A percentile compares a stretch with the other conserved stretches of the same genome.
Conservation (phyloP, 1,140 invertebrate genomes). For the Aphis gossypii region DNA sequence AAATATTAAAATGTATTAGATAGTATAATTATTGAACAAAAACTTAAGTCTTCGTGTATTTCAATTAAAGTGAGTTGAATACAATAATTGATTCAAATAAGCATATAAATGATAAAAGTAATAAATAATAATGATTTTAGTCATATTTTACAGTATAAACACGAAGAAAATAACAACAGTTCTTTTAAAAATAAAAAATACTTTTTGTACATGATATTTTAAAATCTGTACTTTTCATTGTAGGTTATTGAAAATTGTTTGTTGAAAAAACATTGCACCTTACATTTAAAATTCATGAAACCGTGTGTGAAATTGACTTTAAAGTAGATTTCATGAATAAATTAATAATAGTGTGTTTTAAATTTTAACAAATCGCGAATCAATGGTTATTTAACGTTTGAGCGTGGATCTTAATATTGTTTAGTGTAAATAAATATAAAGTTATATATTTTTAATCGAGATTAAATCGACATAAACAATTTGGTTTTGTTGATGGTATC, state of each 20-base stretch:
- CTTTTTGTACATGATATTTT: not conserved
- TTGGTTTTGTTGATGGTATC: not conserved
- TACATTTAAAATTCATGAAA: not conserved
- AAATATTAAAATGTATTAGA: not conserved
- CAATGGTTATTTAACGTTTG: not conserved
- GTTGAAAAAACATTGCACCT: not conserved
- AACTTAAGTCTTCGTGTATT: not conserved
- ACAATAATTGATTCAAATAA: not conserved
- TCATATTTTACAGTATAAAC: not conserved
- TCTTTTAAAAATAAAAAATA: not conserved
- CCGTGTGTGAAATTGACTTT: not conserved
- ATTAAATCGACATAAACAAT: not conserved
- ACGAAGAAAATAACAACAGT: not conserved
- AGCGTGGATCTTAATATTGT: not conserved
- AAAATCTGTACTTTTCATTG: not conserved
- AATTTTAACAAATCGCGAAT: not conserved
- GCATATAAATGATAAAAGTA: not conserved
- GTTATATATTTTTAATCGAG: not conserved
- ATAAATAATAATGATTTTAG: not conserved
- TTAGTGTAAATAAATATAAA: not conserved
- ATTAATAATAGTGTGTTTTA: not conserved
- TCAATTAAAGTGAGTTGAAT: not conserved
- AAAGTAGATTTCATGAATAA: not conserved
- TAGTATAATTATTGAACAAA: not conserved
- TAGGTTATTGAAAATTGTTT: not conserved